A percentile compares a stretch with the other conserved stretches of the same genome.
Evolutionary conservation across 2,797 vertebrate species (phyloP).

Genomic region (Crax fasciolata): DNA sequence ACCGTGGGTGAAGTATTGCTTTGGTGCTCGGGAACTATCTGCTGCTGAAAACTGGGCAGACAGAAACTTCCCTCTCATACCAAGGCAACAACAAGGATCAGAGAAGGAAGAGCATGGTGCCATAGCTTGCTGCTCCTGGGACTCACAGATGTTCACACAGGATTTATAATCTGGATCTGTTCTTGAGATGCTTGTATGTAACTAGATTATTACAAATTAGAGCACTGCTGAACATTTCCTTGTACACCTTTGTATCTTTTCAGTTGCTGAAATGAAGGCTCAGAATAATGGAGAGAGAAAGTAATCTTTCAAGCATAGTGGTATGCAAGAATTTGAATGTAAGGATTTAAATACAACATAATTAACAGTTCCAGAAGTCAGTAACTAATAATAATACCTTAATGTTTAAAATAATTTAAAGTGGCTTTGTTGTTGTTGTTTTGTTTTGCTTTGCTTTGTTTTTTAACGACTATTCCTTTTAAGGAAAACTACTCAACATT

Average conservation of each 20-base stretch:
- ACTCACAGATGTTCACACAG: background rate
- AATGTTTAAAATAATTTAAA: background rate
- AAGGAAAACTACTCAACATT: background rate
- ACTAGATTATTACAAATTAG: background rate
- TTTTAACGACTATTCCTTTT: background rate
- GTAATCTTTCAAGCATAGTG: background rate
- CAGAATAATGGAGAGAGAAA: background rate
- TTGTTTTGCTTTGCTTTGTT: background rate
- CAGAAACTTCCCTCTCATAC: background rate
- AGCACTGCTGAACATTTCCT: background rate
- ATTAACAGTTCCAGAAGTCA: background rate
- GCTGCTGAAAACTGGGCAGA: background rate
- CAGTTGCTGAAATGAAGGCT: background rate
- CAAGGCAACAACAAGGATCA: background rate
- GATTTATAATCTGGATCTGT: background rate
- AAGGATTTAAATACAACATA: background rate
- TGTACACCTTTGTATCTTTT: background rate
- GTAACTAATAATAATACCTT: background rate
- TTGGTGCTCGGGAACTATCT: background rate
- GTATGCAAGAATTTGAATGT: background rate
- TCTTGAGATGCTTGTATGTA: background rate
- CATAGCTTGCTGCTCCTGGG: background rate
- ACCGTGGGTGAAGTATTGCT: background rate
- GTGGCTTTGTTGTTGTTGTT: rapidly evolving
- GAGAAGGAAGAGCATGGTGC: background rate